Evolutionary conservation across 1,140 invertebrate species (phyloP), one percentile per base, ranked within the genome.

Genomic region (Euborellia annulipes): DNA sequence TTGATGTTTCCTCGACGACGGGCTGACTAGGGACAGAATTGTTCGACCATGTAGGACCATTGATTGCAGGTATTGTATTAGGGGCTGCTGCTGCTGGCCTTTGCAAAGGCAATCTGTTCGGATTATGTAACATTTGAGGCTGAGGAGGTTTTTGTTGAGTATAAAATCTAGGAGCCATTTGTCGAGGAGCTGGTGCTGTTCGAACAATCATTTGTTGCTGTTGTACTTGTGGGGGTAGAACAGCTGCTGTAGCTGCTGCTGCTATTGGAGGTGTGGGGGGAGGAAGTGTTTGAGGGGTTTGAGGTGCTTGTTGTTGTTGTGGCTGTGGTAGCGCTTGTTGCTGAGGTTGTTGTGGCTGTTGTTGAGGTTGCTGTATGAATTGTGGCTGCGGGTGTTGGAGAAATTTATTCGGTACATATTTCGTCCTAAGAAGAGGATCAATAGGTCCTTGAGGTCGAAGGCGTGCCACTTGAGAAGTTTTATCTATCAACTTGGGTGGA

Each of bases 221-320:
- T 14, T 56, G 55, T 19, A 36, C 32, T 41, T 41, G 37, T n/a
- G 37, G 40, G 30, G 52, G 47, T 16, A 58, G 41, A 14, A 54
- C 14, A 58, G 52, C 16, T 59, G 60, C 17, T 60, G 58, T 43
- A 62, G 63, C 32, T 67, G 63, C 36, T 63, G 48, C 0, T 58
- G 55, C 16, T 44, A 43, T 20, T 43, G 36, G 21, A 37, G 13
- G n/a, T 6, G 13, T n/a, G 8, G 36, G 36, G n/a, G 21, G 42
- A 21, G 27, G 42, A n/a, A 22, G 42, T 38, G 4, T 4, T 6
- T 4, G 4, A 4, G 8, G 4, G 4, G n/a, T 4, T 6, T 17
- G 19, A 20, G 36, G 36, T 9, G n/a, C 14, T 34, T 34, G 32
- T n/a, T 38, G 36, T 6, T 4, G 36, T n/a, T 17, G 19, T 6